These are phyloP conservation scores for Synaphobranchus kaupii DNA, from an alignment of 2,797 vertebrate species.

Conservation along the genomic window DNA sequence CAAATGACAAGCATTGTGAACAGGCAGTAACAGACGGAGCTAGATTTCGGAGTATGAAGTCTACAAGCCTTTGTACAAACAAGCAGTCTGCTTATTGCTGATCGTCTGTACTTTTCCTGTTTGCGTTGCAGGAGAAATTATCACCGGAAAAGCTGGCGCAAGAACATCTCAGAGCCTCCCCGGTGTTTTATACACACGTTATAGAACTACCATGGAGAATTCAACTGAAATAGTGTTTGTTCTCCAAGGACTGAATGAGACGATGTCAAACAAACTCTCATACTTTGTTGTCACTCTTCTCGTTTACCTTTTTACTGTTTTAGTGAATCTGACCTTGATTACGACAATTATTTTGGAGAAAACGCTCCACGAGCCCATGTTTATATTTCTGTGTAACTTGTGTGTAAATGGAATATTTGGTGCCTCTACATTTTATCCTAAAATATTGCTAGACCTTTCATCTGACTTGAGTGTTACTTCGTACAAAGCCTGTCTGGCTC, in stretches of 20 bases:
- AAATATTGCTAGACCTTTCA: constrained; percentile 15
- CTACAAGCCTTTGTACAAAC: background rate
- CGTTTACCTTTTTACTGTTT: constrained; percentile 12
- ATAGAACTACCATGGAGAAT: background rate
- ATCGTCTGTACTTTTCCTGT: background rate
- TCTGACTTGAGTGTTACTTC: background rate
- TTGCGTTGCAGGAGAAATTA: background rate
- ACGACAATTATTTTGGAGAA: constrained; percentile 20
- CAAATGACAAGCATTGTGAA: background rate
- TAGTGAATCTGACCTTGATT: constrained; percentile 25
- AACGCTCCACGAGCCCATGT: constrained; percentile 31
- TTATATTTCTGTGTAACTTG: constrained; percentile 28
- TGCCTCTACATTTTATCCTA: constrained; percentile 20
- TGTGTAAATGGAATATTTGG: constrained; percentile 24
- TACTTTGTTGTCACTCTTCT: constrained; percentile 26
- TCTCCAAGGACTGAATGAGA: background rate
- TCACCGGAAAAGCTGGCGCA: background rate
- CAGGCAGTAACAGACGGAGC: background rate
- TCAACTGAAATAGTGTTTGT: constrained; percentile 4
- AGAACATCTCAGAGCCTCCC: background rate
- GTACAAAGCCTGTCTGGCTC: constrained; percentile 20
- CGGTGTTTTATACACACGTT: background rate
- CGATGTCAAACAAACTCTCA: background rate
- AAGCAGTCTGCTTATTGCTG: background rate
- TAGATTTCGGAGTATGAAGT: background rate